Evolutionary conservation across 2,888 invertebrate genomes (phyloP).

Genomic region (Therioaphis trifolii): DNA sequence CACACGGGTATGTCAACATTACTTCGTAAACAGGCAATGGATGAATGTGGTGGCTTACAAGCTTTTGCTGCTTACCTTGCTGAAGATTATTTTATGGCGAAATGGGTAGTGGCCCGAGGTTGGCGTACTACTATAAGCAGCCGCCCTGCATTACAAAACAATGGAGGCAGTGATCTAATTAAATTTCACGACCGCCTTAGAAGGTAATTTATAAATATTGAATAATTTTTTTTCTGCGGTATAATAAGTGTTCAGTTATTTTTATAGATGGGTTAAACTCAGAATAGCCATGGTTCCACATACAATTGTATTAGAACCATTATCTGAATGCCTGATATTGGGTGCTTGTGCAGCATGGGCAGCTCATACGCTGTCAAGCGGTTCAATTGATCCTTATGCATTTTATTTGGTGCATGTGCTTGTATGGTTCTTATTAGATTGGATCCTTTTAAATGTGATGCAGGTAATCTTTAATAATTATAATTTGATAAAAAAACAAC

Average conservation of each 20-base stretch:
- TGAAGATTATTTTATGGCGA: conserved; percentile 98
- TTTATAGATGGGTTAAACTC: conserved; percentile 89
- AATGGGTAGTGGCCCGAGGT: conserved; percentile 85
- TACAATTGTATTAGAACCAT: conserved; percentile 90
- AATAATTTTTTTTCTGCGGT: too few species aligned
- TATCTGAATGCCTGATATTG: conserved; percentile 93
- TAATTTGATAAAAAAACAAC: too few species aligned
- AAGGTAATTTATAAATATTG: conserved; percentile 35
- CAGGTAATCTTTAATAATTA: conserved; percentile 75
- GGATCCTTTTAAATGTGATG: conserved; percentile 87
- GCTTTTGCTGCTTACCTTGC: conserved; percentile 94
- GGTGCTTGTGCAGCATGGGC: conserved; percentile 94
- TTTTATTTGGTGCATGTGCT: conserved; percentile 93
- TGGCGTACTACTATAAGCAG: conserved; percentile 92
- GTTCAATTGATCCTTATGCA: conserved; percentile 85
- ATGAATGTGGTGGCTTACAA: conserved; percentile 91
- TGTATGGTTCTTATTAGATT: conserved; percentile 96
- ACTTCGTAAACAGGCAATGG: conserved; percentile 87
- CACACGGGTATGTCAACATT: conserved; percentile 99
- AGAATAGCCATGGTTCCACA: conserved; percentile 95
- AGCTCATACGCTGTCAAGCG: conserved; percentile 74
- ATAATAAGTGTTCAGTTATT: background rate
- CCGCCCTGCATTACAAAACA: conserved; percentile 96
- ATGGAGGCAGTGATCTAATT: conserved; percentile 80
- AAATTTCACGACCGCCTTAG: conserved; percentile 63